Evolutionary conservation across 2,888 invertebrate species (phyloP).

Genomic region (Megalurothrips usitatus): DNA sequence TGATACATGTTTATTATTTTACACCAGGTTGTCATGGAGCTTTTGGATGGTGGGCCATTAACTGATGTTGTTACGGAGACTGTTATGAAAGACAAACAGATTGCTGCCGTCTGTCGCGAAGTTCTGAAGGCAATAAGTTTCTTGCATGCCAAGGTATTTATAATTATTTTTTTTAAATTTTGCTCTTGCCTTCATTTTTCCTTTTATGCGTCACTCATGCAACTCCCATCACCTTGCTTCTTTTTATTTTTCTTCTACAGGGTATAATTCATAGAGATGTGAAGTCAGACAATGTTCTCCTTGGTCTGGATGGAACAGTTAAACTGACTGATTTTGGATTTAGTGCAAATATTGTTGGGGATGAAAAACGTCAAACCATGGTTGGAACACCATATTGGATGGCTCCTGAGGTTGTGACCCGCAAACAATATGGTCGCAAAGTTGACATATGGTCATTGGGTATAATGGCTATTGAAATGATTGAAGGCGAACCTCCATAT

Average conservation of each 20-base stretch:
- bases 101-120: constrained; percentile 90
- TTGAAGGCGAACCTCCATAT: constrained; percentile 96
- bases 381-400: constrained; percentile 99
- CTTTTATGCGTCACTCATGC: too few species aligned
- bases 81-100: constrained; percentile 93
- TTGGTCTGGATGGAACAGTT: constrained; percentile 87
- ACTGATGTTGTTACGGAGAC: constrained; percentile 98
- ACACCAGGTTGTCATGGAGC: constrained; percentile 75
- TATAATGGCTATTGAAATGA: constrained; percentile 98
- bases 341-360: constrained; percentile 92
- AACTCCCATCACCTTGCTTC: too few species aligned
- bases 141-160: constrained; percentile 65
- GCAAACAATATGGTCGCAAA: constrained; percentile 90
- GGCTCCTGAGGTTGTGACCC: constrained; percentile 91
- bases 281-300: constrained; percentile 93
- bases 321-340: constrained; percentile 97
- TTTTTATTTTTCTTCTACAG: constrained; percentile 38
- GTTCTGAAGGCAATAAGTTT: constrained; percentile 84
- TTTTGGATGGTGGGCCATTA: constrained; percentile 88
- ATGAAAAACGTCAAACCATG: constrained; percentile 94
- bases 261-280: constrained; percentile 94
- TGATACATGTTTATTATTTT: neutral
- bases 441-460: constrained; percentile 93
- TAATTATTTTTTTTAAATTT: constrained; percentile 23
- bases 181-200: too few species aligned